phyloP scores from a whole-genome alignment of 30 jellyfish, hydroid and myxozoan species.

The Haliclystus octoradiatus region DNA sequence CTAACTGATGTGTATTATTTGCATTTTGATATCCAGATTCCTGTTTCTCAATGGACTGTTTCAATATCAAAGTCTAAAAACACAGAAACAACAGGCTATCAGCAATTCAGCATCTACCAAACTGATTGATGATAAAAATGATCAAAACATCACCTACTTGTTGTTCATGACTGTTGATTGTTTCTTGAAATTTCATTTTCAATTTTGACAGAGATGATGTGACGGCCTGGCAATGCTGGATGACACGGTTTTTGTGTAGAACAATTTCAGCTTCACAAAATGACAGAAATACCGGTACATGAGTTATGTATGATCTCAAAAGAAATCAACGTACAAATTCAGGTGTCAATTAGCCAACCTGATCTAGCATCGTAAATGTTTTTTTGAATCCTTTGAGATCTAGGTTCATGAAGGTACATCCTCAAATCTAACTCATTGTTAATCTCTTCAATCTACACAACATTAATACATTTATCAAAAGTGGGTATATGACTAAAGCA shows the following conservation, averaged over 20 bases:
- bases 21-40: slow-evolving; percentile 47
- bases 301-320: no score
- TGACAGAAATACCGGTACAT: no score
- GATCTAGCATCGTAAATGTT: slow-evolving; percentile 80
- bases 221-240: slow-evolving; percentile 64
- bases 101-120: no score
- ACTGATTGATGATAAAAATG: no score
- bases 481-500: no score
- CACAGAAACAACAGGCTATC: background rate
- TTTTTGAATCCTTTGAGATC: slow-evolving; percentile 46
- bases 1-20: slow-evolving; percentile 70
- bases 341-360: slow-evolving; percentile 45
- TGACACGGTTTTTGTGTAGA: slow-evolving; percentile 50
- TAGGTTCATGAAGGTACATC: slow-evolving; percentile 80
- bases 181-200: slow-evolving; percentile 45
- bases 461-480: background rate
- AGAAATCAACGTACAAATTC: slow-evolving; percentile 52
- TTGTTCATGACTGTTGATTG: slow-evolving; percentile 39
- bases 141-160: background rate
- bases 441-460: slow-evolving; percentile 44
- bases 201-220: slow-evolving; percentile 29
- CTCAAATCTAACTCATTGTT: slow-evolving; percentile 73
- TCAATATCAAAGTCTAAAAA: slow-evolving; percentile 39
- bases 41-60: slow-evolving; percentile 49
- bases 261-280: slow-evolving; percentile 56